These are phyloP conservation scores for Tenthredo distinguenda DNA, from an alignment of 2,888 invertebrate genomes.

Conservation along the genomic window DNA sequence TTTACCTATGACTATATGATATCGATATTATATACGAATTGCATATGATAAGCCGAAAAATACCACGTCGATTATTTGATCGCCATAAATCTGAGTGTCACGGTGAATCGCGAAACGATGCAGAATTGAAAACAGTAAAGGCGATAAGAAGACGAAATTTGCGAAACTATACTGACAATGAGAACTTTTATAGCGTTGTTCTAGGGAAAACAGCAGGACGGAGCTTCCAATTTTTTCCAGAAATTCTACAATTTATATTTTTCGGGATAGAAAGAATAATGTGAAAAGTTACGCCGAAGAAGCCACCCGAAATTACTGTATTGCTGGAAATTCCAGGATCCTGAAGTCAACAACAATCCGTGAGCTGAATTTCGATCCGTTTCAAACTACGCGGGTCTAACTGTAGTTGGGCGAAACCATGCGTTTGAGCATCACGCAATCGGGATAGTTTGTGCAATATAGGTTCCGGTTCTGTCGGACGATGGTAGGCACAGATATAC, in stretches of 20 bases:
- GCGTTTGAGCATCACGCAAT: not conserved
- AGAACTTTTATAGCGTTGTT: no score
- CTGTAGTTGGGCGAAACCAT: not conserved
- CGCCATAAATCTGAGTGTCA: no score
- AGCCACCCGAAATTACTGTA: no score
- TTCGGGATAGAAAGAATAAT: no score
- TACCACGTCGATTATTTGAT: not conserved
- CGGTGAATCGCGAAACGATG: not conserved
- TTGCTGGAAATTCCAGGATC: not conserved
- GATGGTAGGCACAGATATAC: not conserved
- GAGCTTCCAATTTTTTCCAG: not conserved
- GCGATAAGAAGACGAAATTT: no score
- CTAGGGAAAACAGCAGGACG: no score
- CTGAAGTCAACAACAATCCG: not conserved
- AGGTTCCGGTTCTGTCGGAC: not conserved
- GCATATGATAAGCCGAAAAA: not conserved
- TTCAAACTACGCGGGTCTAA: not conserved
- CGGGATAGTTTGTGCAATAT: not conserved
- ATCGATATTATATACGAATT: not conserved
- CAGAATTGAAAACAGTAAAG: not conserved
- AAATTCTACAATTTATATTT: no score
- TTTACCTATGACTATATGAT: not conserved
- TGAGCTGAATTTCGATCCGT: not conserved
- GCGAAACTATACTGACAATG: no score
- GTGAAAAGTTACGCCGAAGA: no score